Percentiles rank a stretch among this genome's conserved stretches.
phyloP scores from a whole-genome alignment of 2,888 invertebrate genomes.

The Aromia moschata region DNA sequence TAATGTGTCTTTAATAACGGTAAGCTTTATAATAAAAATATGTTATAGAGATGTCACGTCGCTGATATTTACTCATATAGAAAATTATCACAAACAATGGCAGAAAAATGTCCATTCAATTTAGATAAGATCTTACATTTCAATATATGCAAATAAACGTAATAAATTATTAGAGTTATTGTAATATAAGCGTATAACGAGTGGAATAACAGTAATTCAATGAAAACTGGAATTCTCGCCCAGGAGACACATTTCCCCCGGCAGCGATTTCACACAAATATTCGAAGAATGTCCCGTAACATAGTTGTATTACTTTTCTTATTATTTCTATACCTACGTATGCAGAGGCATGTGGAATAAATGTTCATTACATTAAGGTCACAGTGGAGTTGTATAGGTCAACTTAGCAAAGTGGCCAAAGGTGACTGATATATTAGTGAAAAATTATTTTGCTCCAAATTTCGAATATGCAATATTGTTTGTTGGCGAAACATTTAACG shows the following conservation, averaged over 20 bases:
- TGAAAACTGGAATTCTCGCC: slow-evolving; percentile 12
- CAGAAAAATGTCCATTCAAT: not conserved
- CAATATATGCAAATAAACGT: not conserved
- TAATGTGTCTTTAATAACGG: no score
- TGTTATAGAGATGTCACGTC: not conserved
- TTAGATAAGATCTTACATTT: not conserved
- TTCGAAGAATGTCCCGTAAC: slow-evolving; percentile 15
- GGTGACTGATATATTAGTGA: not conserved
- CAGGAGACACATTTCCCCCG: slow-evolving; percentile 3
- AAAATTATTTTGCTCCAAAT: not conserved
- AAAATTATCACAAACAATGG: not conserved
- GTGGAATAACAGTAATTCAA: slow-evolving; percentile 15
- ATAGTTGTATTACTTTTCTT: slow-evolving; percentile 9
- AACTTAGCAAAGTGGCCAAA: not conserved
- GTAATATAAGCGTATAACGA: not conserved
- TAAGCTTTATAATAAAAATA: not conserved
- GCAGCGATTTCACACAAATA: slow-evolving; percentile 12
- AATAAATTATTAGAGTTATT: slow-evolving; percentile 1
- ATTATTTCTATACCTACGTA: not conserved
- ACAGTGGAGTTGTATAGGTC: not conserved
- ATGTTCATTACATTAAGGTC: not conserved
- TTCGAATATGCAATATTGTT: no score
- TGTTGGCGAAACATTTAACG: no score
- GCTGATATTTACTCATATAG: not conserved
- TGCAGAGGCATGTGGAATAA: not conserved